Evolutionary conservation across 2,797 vertebrate species (phyloP).

Genomic region (Florisuga fusca): DNA sequence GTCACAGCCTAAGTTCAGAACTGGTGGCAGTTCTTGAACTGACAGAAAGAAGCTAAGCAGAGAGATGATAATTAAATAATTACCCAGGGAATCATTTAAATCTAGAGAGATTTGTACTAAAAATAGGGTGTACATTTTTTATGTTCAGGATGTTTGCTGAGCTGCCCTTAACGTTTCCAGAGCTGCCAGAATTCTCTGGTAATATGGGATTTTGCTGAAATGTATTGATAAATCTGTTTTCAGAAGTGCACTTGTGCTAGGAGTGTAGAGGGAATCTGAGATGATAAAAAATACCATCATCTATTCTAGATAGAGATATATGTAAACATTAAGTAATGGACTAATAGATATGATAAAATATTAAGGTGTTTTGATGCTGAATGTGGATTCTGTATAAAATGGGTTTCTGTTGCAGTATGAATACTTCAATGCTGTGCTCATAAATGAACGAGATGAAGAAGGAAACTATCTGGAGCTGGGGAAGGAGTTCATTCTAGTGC

Average conservation of each 20-base stretch:
- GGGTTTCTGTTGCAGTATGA: slow-evolving; percentile 88
- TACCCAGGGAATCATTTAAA: background rate
- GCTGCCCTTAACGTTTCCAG: background rate
- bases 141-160: background rate
- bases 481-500: slow-evolving; percentile 94
- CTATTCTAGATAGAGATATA: background rate
- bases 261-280: background rate
- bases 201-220: background rate
- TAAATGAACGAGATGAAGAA: slow-evolving; percentile 93
- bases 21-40: background rate
- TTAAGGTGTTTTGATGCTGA: background rate
- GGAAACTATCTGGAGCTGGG: slow-evolving; percentile 93
- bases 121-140: background rate
- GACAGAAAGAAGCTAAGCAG: background rate
- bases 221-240: background rate
- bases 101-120: background rate
- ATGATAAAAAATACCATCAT: background rate
- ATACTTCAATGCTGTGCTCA: slow-evolving; percentile 98
- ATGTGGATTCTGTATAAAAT: background rate
- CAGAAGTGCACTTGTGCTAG: background rate
- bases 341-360: background rate
- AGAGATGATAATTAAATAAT: background rate
- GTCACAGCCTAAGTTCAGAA: background rate
- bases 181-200: background rate
- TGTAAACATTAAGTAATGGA: background rate